A percentile compares a stretch with the other conserved stretches of the same genome.
These are phyloP conservation scores for Halisarca cf. caerulea DNA, from an alignment of 37 sponge, comb jelly and placozoan genomes.

Conservation along the genomic window DNA sequence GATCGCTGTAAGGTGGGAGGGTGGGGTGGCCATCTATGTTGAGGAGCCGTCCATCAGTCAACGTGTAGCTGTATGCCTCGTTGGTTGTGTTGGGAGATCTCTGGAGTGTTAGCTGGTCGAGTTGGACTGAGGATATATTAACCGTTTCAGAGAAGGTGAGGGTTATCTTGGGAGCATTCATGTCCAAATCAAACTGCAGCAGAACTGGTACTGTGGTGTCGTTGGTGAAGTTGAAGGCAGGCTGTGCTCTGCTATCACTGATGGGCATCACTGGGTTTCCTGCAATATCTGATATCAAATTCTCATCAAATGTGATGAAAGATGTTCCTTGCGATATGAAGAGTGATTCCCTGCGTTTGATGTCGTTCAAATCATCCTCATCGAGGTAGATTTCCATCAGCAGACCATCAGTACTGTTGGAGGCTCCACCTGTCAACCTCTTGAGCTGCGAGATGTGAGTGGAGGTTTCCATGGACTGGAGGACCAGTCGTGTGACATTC, in stretches of 20 bases:
- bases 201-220: slow-evolving; percentile 80
- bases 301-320: slow-evolving; percentile 54
- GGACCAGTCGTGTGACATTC: slow-evolving; percentile 56
- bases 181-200: slow-evolving; percentile 66
- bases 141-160: slow-evolving; percentile 89
- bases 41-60: slow-evolving; percentile 60
- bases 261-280: slow-evolving; percentile 73
- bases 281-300: slow-evolving; percentile 83
- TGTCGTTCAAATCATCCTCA: slow-evolving; percentile 68
- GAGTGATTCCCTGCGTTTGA: slow-evolving; percentile 72
- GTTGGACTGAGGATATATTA: slow-evolving; percentile 68
- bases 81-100: slow-evolving; percentile 46
- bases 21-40: background rate
- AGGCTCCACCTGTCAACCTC: slow-evolving; percentile 70
- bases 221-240: slow-evolving; percentile 45
- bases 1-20: background rate
- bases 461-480: slow-evolving; percentile 48
- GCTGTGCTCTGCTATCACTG: slow-evolving; percentile 63
- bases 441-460: slow-evolving; percentile 27
- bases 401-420: slow-evolving; percentile 76
- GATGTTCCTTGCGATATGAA: slow-evolving; percentile 56
- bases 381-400: slow-evolving; percentile 47
- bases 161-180: slow-evolving; percentile 64
- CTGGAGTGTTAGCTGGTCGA: slow-evolving; percentile 73
- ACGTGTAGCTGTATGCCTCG: slow-evolving; percentile 35